Conservation (phyloP, 2,888 invertebrate species). For the Spilosoma lubricipeda region DNA sequence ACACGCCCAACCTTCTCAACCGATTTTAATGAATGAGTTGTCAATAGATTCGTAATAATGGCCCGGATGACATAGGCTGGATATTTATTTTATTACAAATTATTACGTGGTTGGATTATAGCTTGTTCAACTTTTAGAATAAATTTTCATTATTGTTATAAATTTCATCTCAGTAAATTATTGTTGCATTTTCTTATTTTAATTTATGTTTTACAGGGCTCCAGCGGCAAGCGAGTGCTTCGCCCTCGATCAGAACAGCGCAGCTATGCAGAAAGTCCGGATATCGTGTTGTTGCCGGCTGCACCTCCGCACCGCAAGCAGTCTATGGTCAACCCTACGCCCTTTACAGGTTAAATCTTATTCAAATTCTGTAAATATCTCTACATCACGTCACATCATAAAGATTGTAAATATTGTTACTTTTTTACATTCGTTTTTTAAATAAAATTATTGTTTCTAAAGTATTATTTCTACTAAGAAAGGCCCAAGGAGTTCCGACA, state of each 20-base stretch:
- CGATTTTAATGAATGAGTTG: too few species aligned
- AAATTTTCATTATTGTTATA: not conserved
- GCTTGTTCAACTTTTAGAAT: not conserved
- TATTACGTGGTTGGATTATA: too few species aligned
- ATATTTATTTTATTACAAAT: too few species aligned
- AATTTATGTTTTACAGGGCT: conserved; percentile 60
- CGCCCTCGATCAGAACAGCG: conserved; percentile 93
- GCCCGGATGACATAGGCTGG: too few species aligned
- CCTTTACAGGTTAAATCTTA: conserved; percentile 67
- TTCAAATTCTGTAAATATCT: not conserved
- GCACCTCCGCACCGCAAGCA: conserved; percentile 83
- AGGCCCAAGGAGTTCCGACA: not conserved
- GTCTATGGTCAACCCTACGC: conserved; percentile 62
- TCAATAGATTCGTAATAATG: too few species aligned
- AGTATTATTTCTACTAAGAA: too few species aligned
- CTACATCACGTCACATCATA: not conserved
- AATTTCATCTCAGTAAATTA: not conserved
- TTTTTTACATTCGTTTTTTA: not conserved
- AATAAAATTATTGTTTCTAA: not conserved
- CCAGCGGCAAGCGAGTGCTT: conserved; percentile 89
- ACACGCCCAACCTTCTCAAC: too few species aligned
- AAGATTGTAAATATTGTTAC: not conserved
- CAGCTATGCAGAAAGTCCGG: conserved; percentile 95
- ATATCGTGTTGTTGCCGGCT: conserved; percentile 88
- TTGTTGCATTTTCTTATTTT: not conserved